Conservation (phyloP, 1,140 invertebrate species). For the Pygmarrhopalites habei region DNA sequence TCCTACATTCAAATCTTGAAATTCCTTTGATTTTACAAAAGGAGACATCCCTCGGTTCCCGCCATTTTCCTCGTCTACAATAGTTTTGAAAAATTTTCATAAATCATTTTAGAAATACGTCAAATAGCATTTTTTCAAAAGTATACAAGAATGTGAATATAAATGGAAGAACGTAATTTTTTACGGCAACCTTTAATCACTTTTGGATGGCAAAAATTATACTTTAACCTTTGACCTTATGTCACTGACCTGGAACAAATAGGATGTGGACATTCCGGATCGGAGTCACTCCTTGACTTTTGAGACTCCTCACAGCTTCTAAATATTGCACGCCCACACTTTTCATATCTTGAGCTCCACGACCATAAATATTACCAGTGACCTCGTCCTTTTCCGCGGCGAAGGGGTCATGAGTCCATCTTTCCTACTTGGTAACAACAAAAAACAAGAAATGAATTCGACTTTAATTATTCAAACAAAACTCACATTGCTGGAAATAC, state of each 20-base stretch:
- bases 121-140: no score
- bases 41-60: conserved; percentile 72
- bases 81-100: no score
- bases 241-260: conserved; percentile 67
- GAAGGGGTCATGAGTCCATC: conserved; percentile 76
- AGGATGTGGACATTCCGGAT: conserved; percentile 63
- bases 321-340: conserved; percentile 71
- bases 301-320: conserved; percentile 64
- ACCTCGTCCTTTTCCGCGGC: conserved; percentile 63
- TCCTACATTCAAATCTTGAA: conserved; percentile 73
- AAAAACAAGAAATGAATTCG: no score
- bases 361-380: conserved; percentile 72
- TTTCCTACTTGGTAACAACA: no score
- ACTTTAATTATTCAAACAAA: no score
- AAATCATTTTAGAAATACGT: no score
- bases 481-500: no score
- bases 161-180: no score
- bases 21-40: conserved; percentile 69
- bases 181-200: no score
- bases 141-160: no score
- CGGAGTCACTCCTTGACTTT: conserved; percentile 50
- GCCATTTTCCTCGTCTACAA: conserved; percentile 92
- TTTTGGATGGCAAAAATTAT: no score
- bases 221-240: no score
- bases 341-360: conserved; percentile 79